These are phyloP conservation scores for Elephantulus edwardii DNA, from an alignment of 2,113 vertebrate genomes.

Conservation along the genomic window DNA sequence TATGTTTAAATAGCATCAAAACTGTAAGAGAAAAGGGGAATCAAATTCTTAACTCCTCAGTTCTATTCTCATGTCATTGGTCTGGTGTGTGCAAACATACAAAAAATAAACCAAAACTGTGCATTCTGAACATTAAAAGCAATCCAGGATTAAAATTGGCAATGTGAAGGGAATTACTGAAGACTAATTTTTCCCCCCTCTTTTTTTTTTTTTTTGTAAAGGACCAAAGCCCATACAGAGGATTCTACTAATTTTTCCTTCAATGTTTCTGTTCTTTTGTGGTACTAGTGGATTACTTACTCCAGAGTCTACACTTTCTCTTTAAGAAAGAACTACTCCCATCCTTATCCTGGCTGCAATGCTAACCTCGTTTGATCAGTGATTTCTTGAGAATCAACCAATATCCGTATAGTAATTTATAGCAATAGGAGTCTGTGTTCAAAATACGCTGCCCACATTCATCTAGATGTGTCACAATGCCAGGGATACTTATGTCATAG, in stretches of 20 bases:
- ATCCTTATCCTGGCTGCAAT: background rate
- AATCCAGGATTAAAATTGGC: slow-evolving; percentile 40
- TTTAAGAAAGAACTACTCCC: background rate
- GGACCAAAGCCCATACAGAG: slow-evolving; percentile 23
- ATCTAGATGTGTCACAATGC: slow-evolving; percentile 26
- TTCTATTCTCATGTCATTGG: background rate
- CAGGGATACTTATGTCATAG: slow-evolving; percentile 41
- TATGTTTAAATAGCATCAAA: slow-evolving; percentile 10
- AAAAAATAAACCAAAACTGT: slow-evolving; percentile 38
- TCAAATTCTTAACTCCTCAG: slow-evolving; percentile 25
- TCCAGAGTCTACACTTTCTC: background rate
- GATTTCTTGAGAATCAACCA: slow-evolving; percentile 20
- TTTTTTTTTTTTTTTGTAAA: no score
- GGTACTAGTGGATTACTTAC: background rate
- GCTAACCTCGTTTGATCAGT: background rate
- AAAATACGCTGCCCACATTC: slow-evolving; percentile 47
- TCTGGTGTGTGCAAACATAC: background rate
- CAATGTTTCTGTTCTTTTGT: background rate
- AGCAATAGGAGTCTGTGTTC: slow-evolving; percentile 2
- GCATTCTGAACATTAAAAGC: slow-evolving; percentile 19
- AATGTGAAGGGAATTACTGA: slow-evolving; percentile 27
- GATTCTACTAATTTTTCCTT: background rate
- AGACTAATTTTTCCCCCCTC: background rate
- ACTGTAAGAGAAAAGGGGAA: background rate
- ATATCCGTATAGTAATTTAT: background rate